Evolutionary conservation across 2,113 vertebrate genomes (phyloP).

Genomic region (Pungitius pungitius): DNA sequence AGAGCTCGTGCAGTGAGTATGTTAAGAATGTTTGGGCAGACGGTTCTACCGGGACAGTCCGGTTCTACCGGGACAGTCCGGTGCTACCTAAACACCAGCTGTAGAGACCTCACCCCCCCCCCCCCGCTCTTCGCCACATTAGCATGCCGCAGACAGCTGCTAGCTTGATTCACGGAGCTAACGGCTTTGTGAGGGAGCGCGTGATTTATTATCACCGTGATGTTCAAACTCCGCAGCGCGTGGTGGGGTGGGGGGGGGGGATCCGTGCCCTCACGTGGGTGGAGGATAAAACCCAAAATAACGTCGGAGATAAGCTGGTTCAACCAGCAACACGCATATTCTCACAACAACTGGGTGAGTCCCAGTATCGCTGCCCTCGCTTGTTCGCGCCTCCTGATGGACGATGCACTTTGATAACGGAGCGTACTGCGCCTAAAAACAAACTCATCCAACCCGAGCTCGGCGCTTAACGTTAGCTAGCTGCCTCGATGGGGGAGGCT

Average conservation of each 20-base stretch:
- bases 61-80: background rate
- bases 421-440: constrained; percentile 56
- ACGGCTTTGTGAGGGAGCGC: constrained; percentile 45
- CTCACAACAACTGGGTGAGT: background rate
- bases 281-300: constrained; percentile 5
- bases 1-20: constrained; percentile 19
- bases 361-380: too few species aligned
- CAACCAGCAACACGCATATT: background rate
- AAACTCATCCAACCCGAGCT: constrained; percentile 53
- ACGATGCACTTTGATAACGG: constrained; percentile 44
- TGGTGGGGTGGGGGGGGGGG: constrained; percentile 19
- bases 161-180: constrained; percentile 47
- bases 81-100: background rate
- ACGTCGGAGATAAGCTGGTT: background rate
- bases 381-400: background rate
- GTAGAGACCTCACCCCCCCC: background rate
- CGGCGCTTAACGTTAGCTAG: constrained; percentile 54
- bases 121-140: constrained; percentile 9
- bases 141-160: constrained; percentile 40
- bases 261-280: constrained; percentile 43
- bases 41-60: constrained; percentile 17
- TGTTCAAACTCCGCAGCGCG: constrained; percentile 22
- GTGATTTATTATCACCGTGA: constrained; percentile 48
- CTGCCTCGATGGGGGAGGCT: constrained; percentile 33
- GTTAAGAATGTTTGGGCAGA: constrained; percentile 8